Base-by-base conservation (phyloP, 2,797 vertebrate genomes). In the Acanthornis magna region DNA sequence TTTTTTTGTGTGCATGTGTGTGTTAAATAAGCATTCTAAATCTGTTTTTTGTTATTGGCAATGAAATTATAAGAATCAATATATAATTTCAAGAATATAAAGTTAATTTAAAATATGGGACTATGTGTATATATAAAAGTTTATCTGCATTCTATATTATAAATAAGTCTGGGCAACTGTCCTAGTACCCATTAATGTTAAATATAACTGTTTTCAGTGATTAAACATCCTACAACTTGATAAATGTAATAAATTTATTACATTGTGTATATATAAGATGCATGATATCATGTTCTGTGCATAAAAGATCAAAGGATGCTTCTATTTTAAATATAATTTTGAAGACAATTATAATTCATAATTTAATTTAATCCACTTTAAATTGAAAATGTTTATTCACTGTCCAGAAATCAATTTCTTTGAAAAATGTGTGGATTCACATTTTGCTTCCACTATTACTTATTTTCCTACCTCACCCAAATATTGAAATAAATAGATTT, bases 351-450 rank as follows among this genome's bases (percentile, higher is more conserved):
- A 88, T 95, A 95, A 96, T 93, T 92, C 47, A 48, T 78, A 32
- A 97, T 96, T 97, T 95, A 96, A 95, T 95, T 96, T 88, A 97
- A 96, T 96, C 82, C 60, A 87, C 55, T 23, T 86, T 88, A 88
- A 95, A 61, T 81, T 63, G 45, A 76, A 93, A 66, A 85, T 77
- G 70, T 90, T 89, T 94, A 89, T 88, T 76, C 85, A 83, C 68
- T 81, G 62, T 53, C 89, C 34, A 90, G 75, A 91, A 97, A 97
- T 76, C 65, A 95, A 90, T 81, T 45, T 47, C 43, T 63, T 15
- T 7, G 78, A 87, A 90, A 89, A 70, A 27, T 78, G 23, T 7
- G 11, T 57, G 34, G 40, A 85, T 84, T 85, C 70, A 94, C 53
- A 38, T 70, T 88, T 89, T 95, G 18, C n/a, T 55, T 86, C 82